Evolutionary conservation across 2,797 vertebrate genomes (phyloP).

Genomic region (Danio albolineatus): DNA sequence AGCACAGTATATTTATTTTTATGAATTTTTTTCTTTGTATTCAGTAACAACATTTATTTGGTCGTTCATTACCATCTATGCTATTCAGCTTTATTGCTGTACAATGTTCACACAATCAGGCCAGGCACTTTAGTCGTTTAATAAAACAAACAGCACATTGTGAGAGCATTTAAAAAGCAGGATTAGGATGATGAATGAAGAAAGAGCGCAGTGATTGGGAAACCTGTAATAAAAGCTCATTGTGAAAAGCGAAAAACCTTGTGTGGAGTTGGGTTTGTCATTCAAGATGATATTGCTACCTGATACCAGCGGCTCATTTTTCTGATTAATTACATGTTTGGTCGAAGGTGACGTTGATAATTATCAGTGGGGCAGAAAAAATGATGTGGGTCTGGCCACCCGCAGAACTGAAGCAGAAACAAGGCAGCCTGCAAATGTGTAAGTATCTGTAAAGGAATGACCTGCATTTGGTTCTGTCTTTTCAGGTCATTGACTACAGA

Average conservation of each 20-base stretch:
- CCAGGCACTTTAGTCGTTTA: conserved; percentile 51
- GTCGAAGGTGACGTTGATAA: conserved; percentile 14
- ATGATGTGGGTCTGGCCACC: conserved; percentile 3
- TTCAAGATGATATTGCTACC: conserved; percentile 55
- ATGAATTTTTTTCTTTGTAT: not conserved
- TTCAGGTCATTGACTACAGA: conserved; percentile 59
- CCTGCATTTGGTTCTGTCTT: conserved; percentile 49
- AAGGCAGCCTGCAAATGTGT: conserved; percentile 21
- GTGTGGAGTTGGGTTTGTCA: conserved; percentile 53
- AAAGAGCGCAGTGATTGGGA: conserved; percentile 45
- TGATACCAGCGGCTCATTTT: conserved; percentile 52
- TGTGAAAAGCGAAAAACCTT: conserved; percentile 48
- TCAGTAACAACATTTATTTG: not conserved
- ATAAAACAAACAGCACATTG: conserved; percentile 59
- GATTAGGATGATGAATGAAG: conserved; percentile 58
- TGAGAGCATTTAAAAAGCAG: conserved; percentile 48
- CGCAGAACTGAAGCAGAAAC: conserved; percentile 41
- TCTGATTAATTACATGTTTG: conserved; percentile 51
- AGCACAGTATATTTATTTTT: not conserved
- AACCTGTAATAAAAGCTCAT: conserved; percentile 57
- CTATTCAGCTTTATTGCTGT: conserved; percentile 4
- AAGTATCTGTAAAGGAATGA: conserved; percentile 54
- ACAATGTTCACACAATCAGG: conserved; percentile 28
- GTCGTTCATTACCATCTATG: conserved; percentile 17
- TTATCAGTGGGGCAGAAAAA: conserved; percentile 34